Conservation (phyloP, 2,797 vertebrate species). For the Rachycentron canadum region DNA sequence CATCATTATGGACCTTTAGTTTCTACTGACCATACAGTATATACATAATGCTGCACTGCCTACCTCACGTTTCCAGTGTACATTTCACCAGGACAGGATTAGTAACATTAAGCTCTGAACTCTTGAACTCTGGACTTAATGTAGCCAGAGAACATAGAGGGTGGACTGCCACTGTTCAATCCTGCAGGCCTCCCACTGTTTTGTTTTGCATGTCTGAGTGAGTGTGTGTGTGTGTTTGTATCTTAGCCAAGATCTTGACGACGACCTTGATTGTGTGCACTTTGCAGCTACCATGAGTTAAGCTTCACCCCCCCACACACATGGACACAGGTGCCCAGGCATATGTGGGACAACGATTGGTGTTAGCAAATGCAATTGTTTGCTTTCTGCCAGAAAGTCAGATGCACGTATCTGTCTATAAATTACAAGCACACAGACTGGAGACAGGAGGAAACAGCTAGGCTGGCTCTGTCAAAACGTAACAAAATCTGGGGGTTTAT, state of each 20-base stretch:
- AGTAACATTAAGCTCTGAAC: slow-evolving; percentile 77
- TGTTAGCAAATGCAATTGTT: not conserved
- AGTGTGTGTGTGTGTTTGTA: slow-evolving; percentile 12
- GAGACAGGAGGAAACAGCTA: not conserved
- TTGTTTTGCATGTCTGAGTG: not conserved
- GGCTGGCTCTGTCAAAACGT: slow-evolving; percentile 6
- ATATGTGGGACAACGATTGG: not conserved
- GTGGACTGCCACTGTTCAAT: slow-evolving; percentile 16
- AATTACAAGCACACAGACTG: slow-evolving; percentile 7
- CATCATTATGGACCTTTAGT: slow-evolving; percentile 21
- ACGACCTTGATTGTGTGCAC: slow-evolving; percentile 32
- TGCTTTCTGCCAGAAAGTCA: not conserved
- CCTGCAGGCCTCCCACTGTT: slow-evolving; percentile 15
- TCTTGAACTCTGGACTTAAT: slow-evolving; percentile 69
- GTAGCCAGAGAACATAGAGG: slow-evolving; percentile 42
- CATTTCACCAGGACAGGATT: slow-evolving; percentile 81
- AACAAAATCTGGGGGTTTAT: slow-evolving; percentile 1
- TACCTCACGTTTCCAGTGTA: slow-evolving; percentile 79
- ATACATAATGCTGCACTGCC: slow-evolving; percentile 31
- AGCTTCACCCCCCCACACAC: not conserved
- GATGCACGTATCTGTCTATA: not conserved
- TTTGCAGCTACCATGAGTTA: not conserved
- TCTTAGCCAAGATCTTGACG: slow-evolving; percentile 12
- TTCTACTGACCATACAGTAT: slow-evolving; percentile 39
- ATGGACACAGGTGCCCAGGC: too few relatives aligned